Conservation (phyloP, 2,113 vertebrate genomes). For the Origma solitaria region DNA sequence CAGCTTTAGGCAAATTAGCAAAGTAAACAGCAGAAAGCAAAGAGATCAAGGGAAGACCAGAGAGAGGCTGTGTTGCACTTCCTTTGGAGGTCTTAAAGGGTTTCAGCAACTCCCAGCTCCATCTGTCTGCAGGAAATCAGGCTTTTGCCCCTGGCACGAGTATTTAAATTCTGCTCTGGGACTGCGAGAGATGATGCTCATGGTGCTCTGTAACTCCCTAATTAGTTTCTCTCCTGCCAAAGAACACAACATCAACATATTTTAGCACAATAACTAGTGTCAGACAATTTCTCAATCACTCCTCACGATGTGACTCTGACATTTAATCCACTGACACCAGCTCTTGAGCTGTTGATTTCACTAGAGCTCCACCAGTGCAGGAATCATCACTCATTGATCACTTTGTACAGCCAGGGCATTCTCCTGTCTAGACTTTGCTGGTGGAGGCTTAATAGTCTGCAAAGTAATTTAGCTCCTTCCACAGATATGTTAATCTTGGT, state of each 20-base stretch:
- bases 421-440: neutral
- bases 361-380: neutral
- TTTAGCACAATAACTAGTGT: neutral
- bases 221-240: conserved; percentile 8
- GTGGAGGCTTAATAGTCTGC: neutral
- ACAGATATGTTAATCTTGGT: neutral
- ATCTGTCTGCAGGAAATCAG: neutral
- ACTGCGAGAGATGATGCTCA: neutral
- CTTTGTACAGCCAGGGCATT: neutral
- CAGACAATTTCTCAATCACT: neutral
- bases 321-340: neutral
- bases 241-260: neutral
- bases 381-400: neutral
- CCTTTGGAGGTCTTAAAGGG: conserved; percentile 1
- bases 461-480: neutral
- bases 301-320: neutral
- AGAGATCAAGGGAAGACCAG: neutral
- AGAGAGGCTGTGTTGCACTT: neutral
- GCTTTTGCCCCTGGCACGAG: neutral
- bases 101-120: neutral
- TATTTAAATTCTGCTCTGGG: neutral
- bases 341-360: neutral
- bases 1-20: conserved; percentile 33
- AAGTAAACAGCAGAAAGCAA: conserved; percentile 21
- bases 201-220: neutral